Conservation (phyloP, 2,797 vertebrate genomes). For the Etheostoma perlongum region DNA sequence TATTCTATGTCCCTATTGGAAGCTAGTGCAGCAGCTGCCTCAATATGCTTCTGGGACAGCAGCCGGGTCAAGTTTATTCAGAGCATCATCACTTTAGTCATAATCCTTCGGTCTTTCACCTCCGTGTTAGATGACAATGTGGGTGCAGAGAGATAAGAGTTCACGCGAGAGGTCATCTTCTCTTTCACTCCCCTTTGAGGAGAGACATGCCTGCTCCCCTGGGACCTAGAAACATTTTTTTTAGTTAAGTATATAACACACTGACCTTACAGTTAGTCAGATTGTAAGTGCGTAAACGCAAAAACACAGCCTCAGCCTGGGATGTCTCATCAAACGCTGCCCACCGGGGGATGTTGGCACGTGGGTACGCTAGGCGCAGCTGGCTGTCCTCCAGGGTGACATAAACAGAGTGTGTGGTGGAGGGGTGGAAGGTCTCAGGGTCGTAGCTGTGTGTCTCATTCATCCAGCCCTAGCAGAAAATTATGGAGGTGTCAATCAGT, state of each 20-base stretch:
- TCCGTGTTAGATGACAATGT: constrained; percentile 64
- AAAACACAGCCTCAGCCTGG: constrained; percentile 77
- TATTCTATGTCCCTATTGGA: constrained; percentile 5
- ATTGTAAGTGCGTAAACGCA: constrained; percentile 78
- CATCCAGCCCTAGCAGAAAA: constrained; percentile 89
- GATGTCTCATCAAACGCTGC: constrained; percentile 84
- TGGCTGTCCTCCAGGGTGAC: constrained; percentile 83
- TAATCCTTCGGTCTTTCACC: constrained; percentile 52
- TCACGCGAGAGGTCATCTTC: constrained; percentile 57
- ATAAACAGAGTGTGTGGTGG: constrained; percentile 86
- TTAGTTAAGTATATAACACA: neutral
- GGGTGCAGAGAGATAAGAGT: constrained; percentile 57
- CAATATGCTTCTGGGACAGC: constrained; percentile 1
- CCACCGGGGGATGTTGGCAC: constrained; percentile 82
- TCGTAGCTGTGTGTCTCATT: constrained; percentile 87
- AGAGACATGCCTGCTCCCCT: neutral
- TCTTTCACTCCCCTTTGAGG: constrained; percentile 22
- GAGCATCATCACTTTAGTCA: constrained; percentile 49
- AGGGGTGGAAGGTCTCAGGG: constrained; percentile 88
- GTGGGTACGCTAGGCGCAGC: constrained; percentile 86
- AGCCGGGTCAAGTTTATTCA: constrained; percentile 46
- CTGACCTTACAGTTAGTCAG: constrained; percentile 87
- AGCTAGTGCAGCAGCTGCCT: constrained; percentile 5
- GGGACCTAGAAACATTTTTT: neutral
- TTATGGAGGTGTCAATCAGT: neutral